Percentiles rank a stretch among this genome's conserved stretches.
Conservation (phyloP, 2,888 invertebrate genomes). For the Andricus quercusramuli region DNA sequence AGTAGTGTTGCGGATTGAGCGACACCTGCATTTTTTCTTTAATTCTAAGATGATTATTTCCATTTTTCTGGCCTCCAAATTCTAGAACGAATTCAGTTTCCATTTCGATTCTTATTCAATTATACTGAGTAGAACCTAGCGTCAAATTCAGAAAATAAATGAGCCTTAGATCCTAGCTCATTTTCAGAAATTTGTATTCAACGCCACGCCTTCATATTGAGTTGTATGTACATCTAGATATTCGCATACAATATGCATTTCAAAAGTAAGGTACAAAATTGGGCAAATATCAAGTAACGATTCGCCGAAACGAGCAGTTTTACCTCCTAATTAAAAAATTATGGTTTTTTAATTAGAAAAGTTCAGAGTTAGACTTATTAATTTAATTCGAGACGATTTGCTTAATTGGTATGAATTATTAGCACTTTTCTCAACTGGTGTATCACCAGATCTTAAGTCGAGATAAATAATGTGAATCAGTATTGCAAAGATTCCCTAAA, state of each 20-base stretch:
- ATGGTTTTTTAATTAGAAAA: background rate
- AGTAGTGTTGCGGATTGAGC: constrained; percentile 30
- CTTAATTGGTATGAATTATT: background rate
- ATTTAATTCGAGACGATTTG: background rate
- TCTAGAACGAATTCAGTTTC: constrained; percentile 65
- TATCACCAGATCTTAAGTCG: background rate
- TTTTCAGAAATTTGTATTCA: too few species aligned
- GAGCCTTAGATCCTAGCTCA: too few species aligned
- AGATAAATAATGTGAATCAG: constrained; percentile 24
- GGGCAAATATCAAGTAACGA: constrained; percentile 11
- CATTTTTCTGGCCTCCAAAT: constrained; percentile 49
- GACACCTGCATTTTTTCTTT: constrained; percentile 4
- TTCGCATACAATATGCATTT: background rate
- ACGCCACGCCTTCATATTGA: background rate
- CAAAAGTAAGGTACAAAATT: background rate
- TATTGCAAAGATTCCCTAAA: constrained; percentile 18
- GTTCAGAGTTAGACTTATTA: background rate
- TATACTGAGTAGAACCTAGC: background rate
- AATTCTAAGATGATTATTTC: constrained; percentile 6
- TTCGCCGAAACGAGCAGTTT: constrained; percentile 37
- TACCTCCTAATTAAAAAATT: background rate
- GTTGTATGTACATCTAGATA: background rate
- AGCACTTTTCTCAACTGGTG: background rate
- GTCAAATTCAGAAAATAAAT: too few species aligned
- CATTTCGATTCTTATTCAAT: constrained; percentile 25